Evolutionary conservation across 1,140 invertebrate species (phyloP).

Genomic region (Brachionus paranguensis): DNA sequence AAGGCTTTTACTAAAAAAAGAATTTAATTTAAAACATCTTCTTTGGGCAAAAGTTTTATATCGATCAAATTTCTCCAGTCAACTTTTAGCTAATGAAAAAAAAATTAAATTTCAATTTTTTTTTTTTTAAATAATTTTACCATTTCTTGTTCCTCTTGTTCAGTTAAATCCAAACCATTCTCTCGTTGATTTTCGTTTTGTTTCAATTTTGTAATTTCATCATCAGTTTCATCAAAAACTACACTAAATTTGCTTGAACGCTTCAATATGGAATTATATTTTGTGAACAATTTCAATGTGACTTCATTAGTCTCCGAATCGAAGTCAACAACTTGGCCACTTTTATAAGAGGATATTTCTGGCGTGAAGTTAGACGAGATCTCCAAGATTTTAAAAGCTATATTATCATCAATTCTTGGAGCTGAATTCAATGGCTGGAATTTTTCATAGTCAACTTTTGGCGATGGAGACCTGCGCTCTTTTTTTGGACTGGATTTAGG

Average conservation of each 20-base stretch:
- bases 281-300: background rate
- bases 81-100: background rate
- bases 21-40: background rate
- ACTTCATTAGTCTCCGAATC: slow-evolving; percentile 5
- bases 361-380: slow-evolving; percentile 30
- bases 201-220: slow-evolving; percentile 16
- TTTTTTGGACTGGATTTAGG: background rate
- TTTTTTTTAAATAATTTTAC: background rate
- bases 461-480: background rate
- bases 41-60: slow-evolving; percentile 1
- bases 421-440: background rate
- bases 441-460: slow-evolving; percentile 31
- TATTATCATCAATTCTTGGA: slow-evolving; percentile 8
- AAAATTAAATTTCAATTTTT: background rate
- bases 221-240: slow-evolving; percentile 35
- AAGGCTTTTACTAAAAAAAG: background rate
- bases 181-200: background rate
- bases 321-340: background rate
- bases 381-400: slow-evolving; percentile 26
- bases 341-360: slow-evolving; percentile 17
- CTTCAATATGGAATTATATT: slow-evolving; percentile 31
- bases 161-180: background rate
- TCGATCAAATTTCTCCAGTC: slow-evolving; percentile 34
- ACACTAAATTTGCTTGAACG: slow-evolving; percentile 31
- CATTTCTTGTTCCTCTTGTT: background rate